These are phyloP conservation scores for Cladorhizidae sp. DNA, from an alignment of 37 sponge, comb jelly and placozoan species.

Conservation along the genomic window DNA sequence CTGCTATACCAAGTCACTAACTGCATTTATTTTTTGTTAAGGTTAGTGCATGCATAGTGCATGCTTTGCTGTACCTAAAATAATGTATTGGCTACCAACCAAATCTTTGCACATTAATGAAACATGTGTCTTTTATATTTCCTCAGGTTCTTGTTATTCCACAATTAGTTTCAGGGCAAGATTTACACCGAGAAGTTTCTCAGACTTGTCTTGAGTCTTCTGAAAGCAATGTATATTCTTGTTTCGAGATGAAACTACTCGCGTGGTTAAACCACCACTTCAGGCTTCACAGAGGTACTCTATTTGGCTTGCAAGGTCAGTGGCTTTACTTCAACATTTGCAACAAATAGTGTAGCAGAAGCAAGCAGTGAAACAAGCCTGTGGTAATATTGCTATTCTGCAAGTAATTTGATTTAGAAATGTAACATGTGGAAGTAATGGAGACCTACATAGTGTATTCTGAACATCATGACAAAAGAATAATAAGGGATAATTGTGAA, in stretches of 20 bases:
- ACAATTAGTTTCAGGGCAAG: neutral
- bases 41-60: no score
- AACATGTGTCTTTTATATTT: no score
- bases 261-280: slow-evolving; percentile 85
- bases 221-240: slow-evolving; percentile 68
- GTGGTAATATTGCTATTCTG: neutral
- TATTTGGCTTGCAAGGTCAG: slow-evolving; percentile 32
- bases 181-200: neutral
- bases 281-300: slow-evolving; percentile 29
- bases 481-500: neutral
- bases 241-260: slow-evolving; percentile 62
- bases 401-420: no score
- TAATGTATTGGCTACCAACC: no score
- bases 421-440: no score
- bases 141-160: slow-evolving; percentile 62
- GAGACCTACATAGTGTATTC: no score
- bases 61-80: no score
- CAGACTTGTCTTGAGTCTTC: neutral
- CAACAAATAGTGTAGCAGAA: neutral
- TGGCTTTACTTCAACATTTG: no score
- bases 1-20: no score
- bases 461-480: no score
- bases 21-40: no score
- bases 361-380: neutral
- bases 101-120: no score